These are phyloP conservation scores for Rhinogobio ventralis DNA, from an alignment of 2,797 vertebrate genomes.

Conservation along the genomic window DNA sequence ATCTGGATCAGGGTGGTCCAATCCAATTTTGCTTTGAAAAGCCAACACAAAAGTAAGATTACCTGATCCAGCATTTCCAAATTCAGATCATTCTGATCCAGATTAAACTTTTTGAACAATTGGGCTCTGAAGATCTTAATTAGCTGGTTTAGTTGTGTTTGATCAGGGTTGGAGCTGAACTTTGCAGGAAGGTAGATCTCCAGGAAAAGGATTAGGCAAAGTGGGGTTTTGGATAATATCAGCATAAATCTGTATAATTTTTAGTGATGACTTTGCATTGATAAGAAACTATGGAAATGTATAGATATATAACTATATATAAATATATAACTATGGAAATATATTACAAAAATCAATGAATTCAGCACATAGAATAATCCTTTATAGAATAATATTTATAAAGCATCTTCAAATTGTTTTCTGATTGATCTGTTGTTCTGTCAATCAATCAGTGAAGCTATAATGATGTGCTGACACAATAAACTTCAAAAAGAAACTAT, in stretches of 20 bases:
- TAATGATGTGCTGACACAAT: neutral
- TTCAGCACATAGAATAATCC: neutral
- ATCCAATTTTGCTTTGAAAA: too few relatives aligned
- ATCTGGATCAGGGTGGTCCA: too few relatives aligned
- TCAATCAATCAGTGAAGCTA: neutral
- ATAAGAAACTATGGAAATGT: neutral
- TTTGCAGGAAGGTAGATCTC: too few relatives aligned
- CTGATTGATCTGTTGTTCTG: neutral
- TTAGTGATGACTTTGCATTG: neutral
- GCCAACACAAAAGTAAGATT: too few relatives aligned
- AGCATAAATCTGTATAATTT: slow-evolving; percentile 19
- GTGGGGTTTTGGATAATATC: slow-evolving; percentile 15
- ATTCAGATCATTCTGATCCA: too few relatives aligned
- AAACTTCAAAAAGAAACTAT: neutral
- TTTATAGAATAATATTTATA: neutral
- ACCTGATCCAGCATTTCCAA: too few relatives aligned
- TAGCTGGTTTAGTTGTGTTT: too few relatives aligned
- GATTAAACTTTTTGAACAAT: too few relatives aligned
- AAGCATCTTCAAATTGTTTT: slow-evolving; percentile 1
- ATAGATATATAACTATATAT: neutral
- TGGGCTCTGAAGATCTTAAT: too few relatives aligned
- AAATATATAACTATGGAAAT: neutral
- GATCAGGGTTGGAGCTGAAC: too few relatives aligned
- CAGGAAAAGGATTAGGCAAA: too few relatives aligned
- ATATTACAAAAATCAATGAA: neutral